A percentile compares a stretch with the other conserved stretches of the same genome.
These are phyloP conservation scores for Cosmia pyralina DNA, from an alignment of 2,888 invertebrate genomes.

Conservation along the genomic window DNA sequence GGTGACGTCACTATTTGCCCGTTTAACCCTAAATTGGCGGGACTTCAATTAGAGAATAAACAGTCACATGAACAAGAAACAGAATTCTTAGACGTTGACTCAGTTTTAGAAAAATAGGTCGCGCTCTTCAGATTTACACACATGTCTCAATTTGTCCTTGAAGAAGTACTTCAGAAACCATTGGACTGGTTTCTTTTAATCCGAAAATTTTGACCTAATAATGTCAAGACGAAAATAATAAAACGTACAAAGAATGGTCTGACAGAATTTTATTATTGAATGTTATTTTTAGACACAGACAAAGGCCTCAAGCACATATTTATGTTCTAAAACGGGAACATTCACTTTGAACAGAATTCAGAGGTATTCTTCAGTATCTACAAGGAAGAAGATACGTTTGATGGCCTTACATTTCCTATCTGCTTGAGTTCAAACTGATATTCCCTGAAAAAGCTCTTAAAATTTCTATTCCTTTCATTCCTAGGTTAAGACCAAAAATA, in stretches of 20 bases:
- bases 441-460: conserved; percentile 24
- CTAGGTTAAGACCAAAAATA: conserved; percentile 23
- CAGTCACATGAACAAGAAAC: conserved; percentile 35
- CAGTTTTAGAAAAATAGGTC: conserved; percentile 63
- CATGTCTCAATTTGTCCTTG: conserved; percentile 14
- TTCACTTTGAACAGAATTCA: conserved; percentile 17
- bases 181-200: conserved; percentile 29
- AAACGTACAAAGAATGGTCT: conserved; percentile 6
- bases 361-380: conserved; percentile 13
- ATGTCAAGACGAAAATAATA: conserved; percentile 21
- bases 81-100: conserved; percentile 73
- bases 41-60: conserved; percentile 68
- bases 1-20: conserved; percentile 69
- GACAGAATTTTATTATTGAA: conserved; percentile 18
- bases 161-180: conserved; percentile 4
- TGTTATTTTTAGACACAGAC: conserved; percentile 11
- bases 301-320: background rate
- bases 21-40: conserved; percentile 70
- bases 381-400: conserved; percentile 27
- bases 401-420: conserved; percentile 15
- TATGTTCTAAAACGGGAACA: conserved; percentile 21
- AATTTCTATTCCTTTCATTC: conserved; percentile 37
- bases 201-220: conserved; percentile 24
- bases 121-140: conserved; percentile 37
- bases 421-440: conserved; percentile 17